Percentiles rank a stretch among this genome's conserved stretches.
phyloP scores from a whole-genome alignment of 2,797 vertebrate species.

The Myotis findleyi region DNA sequence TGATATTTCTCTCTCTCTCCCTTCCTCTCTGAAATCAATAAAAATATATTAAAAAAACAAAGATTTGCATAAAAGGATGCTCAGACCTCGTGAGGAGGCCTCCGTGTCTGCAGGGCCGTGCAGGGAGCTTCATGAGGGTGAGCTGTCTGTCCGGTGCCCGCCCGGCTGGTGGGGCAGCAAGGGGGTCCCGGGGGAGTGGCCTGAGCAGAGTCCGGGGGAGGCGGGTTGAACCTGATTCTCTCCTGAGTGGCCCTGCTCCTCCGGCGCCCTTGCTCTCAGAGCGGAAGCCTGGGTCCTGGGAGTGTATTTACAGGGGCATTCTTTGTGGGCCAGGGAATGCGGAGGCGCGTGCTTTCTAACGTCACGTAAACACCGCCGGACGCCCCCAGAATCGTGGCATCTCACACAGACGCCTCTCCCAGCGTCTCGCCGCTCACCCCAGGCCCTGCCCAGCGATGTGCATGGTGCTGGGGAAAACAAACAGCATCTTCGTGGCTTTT shows the following conservation, averaged over 20 bases:
- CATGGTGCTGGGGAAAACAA: background rate
- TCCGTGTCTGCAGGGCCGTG: fast-evolving
- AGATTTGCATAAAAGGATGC: background rate
- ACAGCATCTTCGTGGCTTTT: no score
- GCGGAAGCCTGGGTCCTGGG: background rate
- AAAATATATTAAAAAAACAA: no score
- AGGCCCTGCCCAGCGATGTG: background rate
- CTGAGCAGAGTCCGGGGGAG: fast-evolving
- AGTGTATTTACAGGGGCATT: background rate
- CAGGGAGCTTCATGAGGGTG: fast-evolving
- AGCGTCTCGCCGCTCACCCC: background rate
- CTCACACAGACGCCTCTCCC: background rate
- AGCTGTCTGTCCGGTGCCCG: fast-evolving
- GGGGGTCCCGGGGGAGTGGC: fast-evolving
- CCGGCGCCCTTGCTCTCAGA: background rate
- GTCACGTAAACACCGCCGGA: background rate
- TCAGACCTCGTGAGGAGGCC: background rate
- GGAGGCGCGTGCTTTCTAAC: background rate
- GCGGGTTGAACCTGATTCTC: background rate
- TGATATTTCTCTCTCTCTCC: no score
- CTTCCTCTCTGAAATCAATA: no score
- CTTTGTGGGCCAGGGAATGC: background rate
- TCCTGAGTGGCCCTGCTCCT: background rate
- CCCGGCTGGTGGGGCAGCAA: background rate
- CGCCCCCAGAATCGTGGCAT: background rate